Evolutionary conservation across 2,113 vertebrate genomes (phyloP).

Genomic region (Cairina moschata): DNA sequence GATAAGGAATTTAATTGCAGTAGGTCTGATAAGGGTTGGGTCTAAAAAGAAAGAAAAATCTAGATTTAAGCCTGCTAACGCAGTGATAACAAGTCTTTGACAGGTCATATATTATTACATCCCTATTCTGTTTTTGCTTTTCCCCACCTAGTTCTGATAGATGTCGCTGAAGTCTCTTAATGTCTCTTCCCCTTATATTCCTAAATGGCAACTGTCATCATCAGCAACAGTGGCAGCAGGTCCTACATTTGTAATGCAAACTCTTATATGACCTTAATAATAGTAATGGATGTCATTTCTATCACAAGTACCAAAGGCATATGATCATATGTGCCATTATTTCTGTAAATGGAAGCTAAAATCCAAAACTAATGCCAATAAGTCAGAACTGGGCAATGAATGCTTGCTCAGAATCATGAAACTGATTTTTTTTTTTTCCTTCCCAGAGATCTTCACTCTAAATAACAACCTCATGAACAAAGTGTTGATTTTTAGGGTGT

Average conservation of each 20-base stretch:
- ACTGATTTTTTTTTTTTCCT: not conserved
- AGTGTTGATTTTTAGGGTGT: constrained; percentile 49
- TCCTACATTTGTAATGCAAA: not conserved
- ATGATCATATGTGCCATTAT: not conserved
- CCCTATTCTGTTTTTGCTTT: not conserved
- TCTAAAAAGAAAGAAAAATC: not conserved
- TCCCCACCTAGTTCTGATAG: accelerated
- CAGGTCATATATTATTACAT: not conserved
- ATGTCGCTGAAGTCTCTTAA: not conserved
- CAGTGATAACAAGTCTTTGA: not conserved
- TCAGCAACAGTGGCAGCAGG: not conserved
- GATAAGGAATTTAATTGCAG: not conserved
- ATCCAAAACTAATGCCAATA: not conserved
- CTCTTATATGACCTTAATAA: not conserved
- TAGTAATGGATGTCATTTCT: not conserved
- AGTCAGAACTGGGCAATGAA: not conserved
- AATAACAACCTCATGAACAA: constrained; percentile 33
- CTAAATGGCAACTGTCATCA: not conserved
- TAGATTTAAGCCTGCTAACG: not conserved
- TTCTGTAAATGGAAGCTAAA: not conserved
- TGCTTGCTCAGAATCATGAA: not conserved
- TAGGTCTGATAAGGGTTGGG: not conserved
- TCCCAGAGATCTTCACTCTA: not conserved
- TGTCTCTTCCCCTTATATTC: not conserved
- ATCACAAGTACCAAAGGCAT: not conserved